phyloP scores from a whole-genome alignment of 2,888 invertebrate species.

The Pedicia rivosa region DNA sequence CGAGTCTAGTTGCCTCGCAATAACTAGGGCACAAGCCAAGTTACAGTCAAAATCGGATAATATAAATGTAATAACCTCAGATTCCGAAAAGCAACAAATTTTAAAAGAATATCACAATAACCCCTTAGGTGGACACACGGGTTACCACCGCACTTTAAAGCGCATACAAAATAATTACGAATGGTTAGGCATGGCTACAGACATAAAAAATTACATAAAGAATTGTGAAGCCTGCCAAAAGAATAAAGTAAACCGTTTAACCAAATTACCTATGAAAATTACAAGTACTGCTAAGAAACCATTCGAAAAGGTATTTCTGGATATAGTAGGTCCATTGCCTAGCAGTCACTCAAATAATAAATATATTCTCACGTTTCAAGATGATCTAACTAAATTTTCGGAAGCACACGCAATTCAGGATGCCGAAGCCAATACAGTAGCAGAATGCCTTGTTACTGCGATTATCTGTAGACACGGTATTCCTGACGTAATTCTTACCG shows the following conservation, averaged over 20 bases:
- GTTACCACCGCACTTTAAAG: slow-evolving; percentile 11
- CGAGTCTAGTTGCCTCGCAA: too few species aligned
- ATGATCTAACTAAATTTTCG: slow-evolving; percentile 21
- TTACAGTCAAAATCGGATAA: too few species aligned
- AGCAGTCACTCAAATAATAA: too few species aligned
- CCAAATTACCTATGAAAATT: slow-evolving; percentile 18
- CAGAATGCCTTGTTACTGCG: slow-evolving; percentile 15
- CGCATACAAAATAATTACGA: slow-evolving; percentile 12
- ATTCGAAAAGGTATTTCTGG: slow-evolving; percentile 17
- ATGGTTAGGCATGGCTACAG: slow-evolving; percentile 14
- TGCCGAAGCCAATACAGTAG: slow-evolving; percentile 19
- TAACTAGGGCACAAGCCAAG: too few species aligned
- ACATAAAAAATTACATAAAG: slow-evolving; percentile 12
- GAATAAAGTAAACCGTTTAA: slow-evolving; percentile 16
- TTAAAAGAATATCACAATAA: slow-evolving; percentile 7
- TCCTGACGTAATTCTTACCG: not conserved
- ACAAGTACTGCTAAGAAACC: slow-evolving; percentile 15
- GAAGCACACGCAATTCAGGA: slow-evolving; percentile 18
- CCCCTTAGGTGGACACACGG: slow-evolving; percentile 10
- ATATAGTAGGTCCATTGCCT: slow-evolving; percentile 23
- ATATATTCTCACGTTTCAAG: slow-evolving; percentile 21
- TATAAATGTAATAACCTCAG: too few species aligned
- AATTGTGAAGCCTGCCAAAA: slow-evolving; percentile 19
- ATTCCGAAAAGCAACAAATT: too few species aligned
- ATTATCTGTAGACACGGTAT: slow-evolving; percentile 13